Evolutionary conservation across 1,140 invertebrate species (phyloP).

Genomic region (Drosophila willistoni): DNA sequence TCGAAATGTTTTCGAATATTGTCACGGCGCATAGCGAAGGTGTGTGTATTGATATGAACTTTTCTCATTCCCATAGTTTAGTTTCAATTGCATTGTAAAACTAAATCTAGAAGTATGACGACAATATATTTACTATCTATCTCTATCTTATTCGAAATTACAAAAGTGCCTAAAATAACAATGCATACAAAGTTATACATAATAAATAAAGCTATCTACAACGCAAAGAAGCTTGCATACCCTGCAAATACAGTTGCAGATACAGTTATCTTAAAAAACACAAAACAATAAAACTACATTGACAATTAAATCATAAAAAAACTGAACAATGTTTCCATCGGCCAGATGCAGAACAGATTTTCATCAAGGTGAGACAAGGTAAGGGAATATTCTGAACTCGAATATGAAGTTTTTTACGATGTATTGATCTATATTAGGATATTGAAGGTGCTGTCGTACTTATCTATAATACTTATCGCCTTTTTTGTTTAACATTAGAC

Average conservation of each 20-base stretch:
- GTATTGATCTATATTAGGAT: neutral
- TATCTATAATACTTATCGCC: neutral
- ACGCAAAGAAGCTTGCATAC: slow-evolving; percentile 18
- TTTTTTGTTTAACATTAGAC: neutral
- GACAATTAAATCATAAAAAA: slow-evolving; percentile 3
- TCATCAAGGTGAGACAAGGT: neutral
- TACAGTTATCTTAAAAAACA: slow-evolving; percentile 11
- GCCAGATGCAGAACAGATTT: neutral
- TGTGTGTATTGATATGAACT: slow-evolving; percentile 3
- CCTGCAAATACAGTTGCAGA: neutral
- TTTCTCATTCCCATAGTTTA: slow-evolving; percentile 26
- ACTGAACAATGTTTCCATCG: neutral
- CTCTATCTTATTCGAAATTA: slow-evolving; percentile 40
- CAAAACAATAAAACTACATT: slow-evolving; percentile 17
- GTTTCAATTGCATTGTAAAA: slow-evolving; percentile 29
- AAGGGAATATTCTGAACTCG: too few species aligned
- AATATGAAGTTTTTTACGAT: too few species aligned
- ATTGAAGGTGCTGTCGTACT: neutral
- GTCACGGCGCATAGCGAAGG: slow-evolving; percentile 1
- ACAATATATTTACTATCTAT: slow-evolving; percentile 41
- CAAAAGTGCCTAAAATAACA: slow-evolving; percentile 60
- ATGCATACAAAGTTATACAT: slow-evolving; percentile 31
- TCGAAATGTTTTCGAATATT: neutral
- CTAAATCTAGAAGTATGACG: slow-evolving; percentile 23
- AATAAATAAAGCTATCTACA: slow-evolving; percentile 20